Evolutionary conservation across 2,113 vertebrate genomes (phyloP).

Genomic region (Amia ocellicauda): DNA sequence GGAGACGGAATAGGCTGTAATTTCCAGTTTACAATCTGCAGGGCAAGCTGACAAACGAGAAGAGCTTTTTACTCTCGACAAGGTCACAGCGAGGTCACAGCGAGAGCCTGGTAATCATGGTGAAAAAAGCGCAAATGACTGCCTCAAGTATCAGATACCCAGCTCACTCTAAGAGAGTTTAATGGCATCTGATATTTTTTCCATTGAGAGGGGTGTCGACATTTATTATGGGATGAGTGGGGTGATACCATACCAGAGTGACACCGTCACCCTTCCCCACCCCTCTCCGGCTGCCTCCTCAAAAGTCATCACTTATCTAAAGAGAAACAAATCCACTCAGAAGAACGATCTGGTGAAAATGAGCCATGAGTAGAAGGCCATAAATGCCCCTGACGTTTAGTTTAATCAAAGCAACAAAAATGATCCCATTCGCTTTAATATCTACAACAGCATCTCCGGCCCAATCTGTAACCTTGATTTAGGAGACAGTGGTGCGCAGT

Average conservation of each 20-base stretch:
- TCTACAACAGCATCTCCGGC: not conserved
- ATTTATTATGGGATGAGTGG: not conserved
- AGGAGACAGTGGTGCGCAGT: not conserved
- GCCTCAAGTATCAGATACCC: constrained; percentile 1
- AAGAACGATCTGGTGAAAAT: not conserved
- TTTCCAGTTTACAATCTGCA: no score
- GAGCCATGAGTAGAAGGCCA: not conserved
- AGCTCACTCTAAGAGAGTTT: not conserved
- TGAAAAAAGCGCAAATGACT: not conserved
- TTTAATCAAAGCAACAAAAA: not conserved
- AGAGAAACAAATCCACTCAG: not conserved
- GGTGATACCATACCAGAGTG: not conserved
- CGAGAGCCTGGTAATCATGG: not conserved
- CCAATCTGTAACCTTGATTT: not conserved
- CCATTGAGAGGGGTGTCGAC: not conserved
- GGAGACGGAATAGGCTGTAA: no score
- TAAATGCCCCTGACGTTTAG: not conserved
- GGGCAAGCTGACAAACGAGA: no score
- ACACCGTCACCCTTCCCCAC: not conserved
- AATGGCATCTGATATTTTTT: not conserved
- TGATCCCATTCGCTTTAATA: not conserved
- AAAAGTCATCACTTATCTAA: not conserved
- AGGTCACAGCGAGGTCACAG: not conserved
- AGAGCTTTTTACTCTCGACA: no score
- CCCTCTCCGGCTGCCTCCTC: not conserved